Evolutionary conservation across 2,797 vertebrate genomes (phyloP).

Genomic region (Pangasius mekongensis): DNA sequence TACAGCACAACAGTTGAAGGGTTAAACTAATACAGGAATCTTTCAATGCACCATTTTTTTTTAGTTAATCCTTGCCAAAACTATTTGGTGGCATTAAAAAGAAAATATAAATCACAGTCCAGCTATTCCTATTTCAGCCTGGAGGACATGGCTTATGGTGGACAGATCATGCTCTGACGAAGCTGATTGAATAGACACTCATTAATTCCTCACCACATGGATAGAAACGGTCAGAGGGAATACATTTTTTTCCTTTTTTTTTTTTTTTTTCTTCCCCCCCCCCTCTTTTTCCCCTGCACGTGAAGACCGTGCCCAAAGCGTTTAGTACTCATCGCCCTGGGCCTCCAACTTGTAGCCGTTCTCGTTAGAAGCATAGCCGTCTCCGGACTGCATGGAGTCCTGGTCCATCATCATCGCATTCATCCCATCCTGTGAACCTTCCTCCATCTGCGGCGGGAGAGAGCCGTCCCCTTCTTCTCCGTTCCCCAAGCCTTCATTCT

Average conservation of each 20-base stretch:
- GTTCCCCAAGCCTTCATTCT: conserved; percentile 67
- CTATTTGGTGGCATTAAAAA: neutral
- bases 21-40: neutral
- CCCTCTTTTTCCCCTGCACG: too few species aligned
- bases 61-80: neutral
- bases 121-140: conserved; percentile 1
- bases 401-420: conserved; percentile 79
- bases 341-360: conserved; percentile 84
- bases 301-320: too few species aligned
- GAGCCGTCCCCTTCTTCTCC: conserved; percentile 70
- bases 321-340: conserved; percentile 79
- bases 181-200: neutral
- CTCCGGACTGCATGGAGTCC: conserved; percentile 81
- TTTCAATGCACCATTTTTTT: neutral
- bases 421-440: conserved; percentile 82
- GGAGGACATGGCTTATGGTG: conserved; percentile 5
- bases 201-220: neutral
- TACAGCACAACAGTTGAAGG: neutral
- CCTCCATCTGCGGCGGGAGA: conserved; percentile 66
- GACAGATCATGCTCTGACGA: conserved; percentile 10
- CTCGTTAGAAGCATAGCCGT: conserved; percentile 84
- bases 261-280: too few species aligned
- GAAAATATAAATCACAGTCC: neutral
- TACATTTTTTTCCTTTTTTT: neutral
- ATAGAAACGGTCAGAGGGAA: neutral